Evolutionary conservation across 2,888 invertebrate species (phyloP).

Genomic region (Noctua janthina): DNA sequence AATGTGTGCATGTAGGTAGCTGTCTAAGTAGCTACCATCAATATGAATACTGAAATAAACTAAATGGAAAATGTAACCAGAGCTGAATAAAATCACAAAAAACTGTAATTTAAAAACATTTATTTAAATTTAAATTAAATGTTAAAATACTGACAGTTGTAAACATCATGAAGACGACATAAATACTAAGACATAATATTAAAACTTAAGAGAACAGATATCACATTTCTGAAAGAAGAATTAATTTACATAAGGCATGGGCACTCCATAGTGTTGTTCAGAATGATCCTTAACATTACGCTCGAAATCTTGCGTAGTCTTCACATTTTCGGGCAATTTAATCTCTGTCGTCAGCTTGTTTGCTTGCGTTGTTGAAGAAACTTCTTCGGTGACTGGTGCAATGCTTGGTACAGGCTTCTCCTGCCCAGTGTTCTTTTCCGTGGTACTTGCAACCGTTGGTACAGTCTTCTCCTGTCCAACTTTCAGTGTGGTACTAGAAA

Average conservation of each 20-base stretch:
- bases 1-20: background rate
- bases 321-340: conserved; percentile 12
- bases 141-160: conserved; percentile 33
- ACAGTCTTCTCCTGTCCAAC: background rate
- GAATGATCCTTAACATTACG: conserved; percentile 16
- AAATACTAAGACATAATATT: conserved; percentile 47
- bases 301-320: conserved; percentile 13
- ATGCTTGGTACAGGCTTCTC: conserved; percentile 1
- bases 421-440: conserved; percentile 10
- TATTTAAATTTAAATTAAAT: conserved; percentile 36
- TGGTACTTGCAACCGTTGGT: conserved; percentile 27
- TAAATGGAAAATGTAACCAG: background rate
- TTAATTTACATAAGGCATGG: conserved; percentile 49
- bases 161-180: conserved; percentile 43
- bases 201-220: conserved; percentile 29
- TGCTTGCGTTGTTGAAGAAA: conserved; percentile 21
- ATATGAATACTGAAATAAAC: background rate
- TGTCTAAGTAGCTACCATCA: background rate
- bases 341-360: background rate
- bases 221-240: conserved; percentile 36
- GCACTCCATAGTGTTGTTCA: conserved; percentile 32
- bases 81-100: conserved; percentile 1
- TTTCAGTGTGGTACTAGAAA: conserved; percentile 36
- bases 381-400: conserved; percentile 2
- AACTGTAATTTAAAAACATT: conserved; percentile 33